These are phyloP conservation scores for Lumbricus terrestris DNA, from an alignment of 2,888 invertebrate species.

Conservation along the genomic window DNA sequence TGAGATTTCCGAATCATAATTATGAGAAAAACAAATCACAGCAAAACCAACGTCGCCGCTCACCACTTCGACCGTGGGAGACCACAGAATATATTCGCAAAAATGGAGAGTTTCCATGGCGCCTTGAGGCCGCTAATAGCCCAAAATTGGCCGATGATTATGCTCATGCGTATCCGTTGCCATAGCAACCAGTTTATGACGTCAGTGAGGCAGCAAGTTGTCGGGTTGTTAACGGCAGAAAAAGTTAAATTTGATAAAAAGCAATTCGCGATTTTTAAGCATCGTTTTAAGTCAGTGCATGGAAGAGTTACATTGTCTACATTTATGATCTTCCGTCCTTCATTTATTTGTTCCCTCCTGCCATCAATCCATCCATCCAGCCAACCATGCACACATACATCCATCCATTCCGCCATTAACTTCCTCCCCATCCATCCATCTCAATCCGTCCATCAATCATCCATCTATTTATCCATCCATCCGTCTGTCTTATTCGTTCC, in stretches of 20 bases:
- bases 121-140: background rate
- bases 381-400: too few species aligned
- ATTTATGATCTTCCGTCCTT: background rate
- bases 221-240: background rate
- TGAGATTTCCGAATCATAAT: background rate
- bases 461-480: too few species aligned
- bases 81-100: background rate
- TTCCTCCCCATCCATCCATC: too few species aligned
- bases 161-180: background rate
- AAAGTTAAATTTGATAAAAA: background rate
- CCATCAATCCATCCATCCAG: too few species aligned
- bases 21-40: background rate
- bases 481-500: too few species aligned
- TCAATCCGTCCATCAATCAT: too few species aligned
- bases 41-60: background rate
- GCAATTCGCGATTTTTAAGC: background rate
- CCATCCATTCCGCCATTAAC: too few species aligned
- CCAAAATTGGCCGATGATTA: background rate
- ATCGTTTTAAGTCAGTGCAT: background rate
- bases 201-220: background rate
- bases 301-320: background rate
- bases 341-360: too few species aligned
- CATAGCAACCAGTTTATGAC: background rate
- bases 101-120: background rate
- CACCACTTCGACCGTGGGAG: background rate